Evolutionary conservation across 2,797 vertebrate species (phyloP), one percentile per base, ranked within the genome.

Genomic region (Cyprinella venusta): DNA sequence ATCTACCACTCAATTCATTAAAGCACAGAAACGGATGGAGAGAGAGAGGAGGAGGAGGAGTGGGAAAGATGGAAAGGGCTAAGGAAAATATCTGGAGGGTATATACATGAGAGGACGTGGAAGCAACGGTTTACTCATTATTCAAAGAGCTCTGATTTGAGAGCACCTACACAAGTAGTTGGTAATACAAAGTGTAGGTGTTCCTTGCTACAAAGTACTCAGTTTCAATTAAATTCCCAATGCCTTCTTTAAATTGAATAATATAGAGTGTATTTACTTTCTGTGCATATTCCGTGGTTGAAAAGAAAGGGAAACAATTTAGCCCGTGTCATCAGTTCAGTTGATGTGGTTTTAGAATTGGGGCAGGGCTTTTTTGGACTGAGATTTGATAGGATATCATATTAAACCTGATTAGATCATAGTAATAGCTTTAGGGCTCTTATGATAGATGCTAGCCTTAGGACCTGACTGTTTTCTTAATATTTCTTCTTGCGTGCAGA

Each of bases 351-450:
- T 93, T 92, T 92, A 91, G 91, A 94, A 94, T 93, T 92, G 93
- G 92, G 93, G 93, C 93, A 94, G 91, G 92, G 91, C 90, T 91
- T 92, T 92, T 92, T 93, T 93, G 93, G 93, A 94, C 93, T 92
- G 90, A 93, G 93, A 92, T 92, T 88, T 93, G 94, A 94, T 94
- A 94, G 91, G 94, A 94, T 94, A 94, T 94, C 93, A 94, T 93
- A 93, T 93, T 95, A 93, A 94, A 94, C 89, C 93, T 95, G 95
- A 95, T 94, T 94, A 94, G 94, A 95, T 94, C 94, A 94, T 92
- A 91, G 93, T 94, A 95, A 95, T 95, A 95, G 94, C 94, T 95
- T 95, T 93, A 94, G 93, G 93, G 93, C 94, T 94, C 91, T 88
- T 91, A 93, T 94, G 94, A 95, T 94, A 93, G 93, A 94, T 95